These are phyloP conservation scores for Xiphophorus couchianus DNA, from an alignment of 2,113 vertebrate species.

Conservation along the genomic window DNA sequence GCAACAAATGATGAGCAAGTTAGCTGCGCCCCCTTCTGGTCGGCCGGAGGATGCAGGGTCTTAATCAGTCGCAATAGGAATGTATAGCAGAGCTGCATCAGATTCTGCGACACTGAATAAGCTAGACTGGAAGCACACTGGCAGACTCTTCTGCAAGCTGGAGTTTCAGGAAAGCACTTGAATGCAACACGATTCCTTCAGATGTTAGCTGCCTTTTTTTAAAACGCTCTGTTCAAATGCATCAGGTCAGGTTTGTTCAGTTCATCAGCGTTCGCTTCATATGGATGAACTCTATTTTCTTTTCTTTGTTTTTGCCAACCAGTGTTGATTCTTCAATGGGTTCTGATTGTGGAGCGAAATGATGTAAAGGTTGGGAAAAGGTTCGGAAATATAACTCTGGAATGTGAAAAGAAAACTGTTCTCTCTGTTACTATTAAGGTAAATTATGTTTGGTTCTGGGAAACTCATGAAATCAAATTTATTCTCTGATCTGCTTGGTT, in stretches of 20 bases:
- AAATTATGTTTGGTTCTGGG: not conserved
- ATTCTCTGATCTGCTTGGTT: not conserved
- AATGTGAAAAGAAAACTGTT: constrained; percentile 30
- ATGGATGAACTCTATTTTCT: constrained; percentile 51
- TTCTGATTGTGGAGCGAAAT: constrained; percentile 41
- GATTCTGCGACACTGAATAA: constrained; percentile 51
- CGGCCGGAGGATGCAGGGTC: constrained; percentile 8
- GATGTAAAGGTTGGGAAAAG: constrained; percentile 36
- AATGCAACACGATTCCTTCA: constrained; percentile 15
- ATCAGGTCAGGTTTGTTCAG: constrained; percentile 29
- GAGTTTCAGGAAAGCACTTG: constrained; percentile 13
- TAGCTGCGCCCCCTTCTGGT: constrained; percentile 2
- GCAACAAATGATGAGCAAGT: not conserved
- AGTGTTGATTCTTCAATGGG: constrained; percentile 51
- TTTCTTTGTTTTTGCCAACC: constrained; percentile 38
- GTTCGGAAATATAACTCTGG: constrained; percentile 41
- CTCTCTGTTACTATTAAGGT: not conserved
- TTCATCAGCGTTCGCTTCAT: constrained; percentile 51
- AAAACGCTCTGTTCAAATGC: constrained; percentile 10
- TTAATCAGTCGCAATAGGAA: constrained; percentile 28
- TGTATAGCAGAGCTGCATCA: constrained; percentile 43
- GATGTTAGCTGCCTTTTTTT: constrained; percentile 55
- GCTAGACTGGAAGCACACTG: constrained; percentile 32
- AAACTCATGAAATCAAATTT: not conserved
- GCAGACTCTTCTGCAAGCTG: constrained; percentile 1